A percentile compares a stretch with the other conserved stretches of the same genome.
Evolutionary conservation across 2,888 invertebrate species (phyloP).

Genomic region (Chironomus tentans): DNA sequence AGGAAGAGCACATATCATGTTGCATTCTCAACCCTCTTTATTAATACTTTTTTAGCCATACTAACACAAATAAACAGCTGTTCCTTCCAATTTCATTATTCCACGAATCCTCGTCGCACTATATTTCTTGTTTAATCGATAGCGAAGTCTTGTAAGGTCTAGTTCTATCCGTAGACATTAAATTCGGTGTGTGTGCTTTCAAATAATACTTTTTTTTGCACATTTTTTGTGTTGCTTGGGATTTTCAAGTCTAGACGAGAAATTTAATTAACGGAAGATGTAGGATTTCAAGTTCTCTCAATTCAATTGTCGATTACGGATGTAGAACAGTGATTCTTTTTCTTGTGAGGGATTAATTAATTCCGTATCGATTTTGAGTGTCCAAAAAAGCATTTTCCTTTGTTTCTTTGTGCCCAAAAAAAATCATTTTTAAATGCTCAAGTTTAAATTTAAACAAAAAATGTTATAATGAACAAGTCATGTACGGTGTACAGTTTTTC

Average conservation of each 20-base stretch:
- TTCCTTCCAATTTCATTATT: not conserved
- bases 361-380: not conserved
- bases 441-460: no score
- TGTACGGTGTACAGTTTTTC: no score
- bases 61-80: slow-evolving; percentile 5
- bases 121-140: not conserved
- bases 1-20: not conserved
- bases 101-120: not conserved
- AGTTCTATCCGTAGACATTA: not conserved
- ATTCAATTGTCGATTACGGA: not conserved
- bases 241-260: not conserved
- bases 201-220: not conserved
- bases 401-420: no score
- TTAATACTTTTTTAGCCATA: not conserved
- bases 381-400: no score
- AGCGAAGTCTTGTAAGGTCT: not conserved
- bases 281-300: not conserved
- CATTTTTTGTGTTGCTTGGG: not conserved
- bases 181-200: not conserved
- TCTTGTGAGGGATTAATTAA: not conserved
- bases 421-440: no score
- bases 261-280: not conserved
- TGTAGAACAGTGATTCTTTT: no score
- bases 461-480: no score
- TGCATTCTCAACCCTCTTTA: not conserved